Evolutionary conservation across 2,797 vertebrate species (phyloP).

Genomic region (Alosa sapidissima): DNA sequence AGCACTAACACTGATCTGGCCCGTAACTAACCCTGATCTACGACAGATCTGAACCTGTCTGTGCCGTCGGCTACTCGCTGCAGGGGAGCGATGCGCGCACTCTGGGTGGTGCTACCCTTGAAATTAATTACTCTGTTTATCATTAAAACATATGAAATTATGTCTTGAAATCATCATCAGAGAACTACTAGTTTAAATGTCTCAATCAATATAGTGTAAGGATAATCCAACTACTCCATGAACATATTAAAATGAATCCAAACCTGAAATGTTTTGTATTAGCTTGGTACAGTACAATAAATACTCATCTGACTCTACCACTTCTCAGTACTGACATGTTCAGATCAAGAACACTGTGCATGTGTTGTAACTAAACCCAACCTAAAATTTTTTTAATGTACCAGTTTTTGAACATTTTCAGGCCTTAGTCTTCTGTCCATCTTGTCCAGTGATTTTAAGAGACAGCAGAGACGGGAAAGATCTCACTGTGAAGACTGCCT

Average conservation of each 20-base stretch:
- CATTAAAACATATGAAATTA: neutral
- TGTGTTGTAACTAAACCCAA: no score
- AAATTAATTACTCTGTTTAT: neutral
- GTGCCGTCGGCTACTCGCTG: neutral
- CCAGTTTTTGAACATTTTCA: neutral
- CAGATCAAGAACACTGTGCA: no score
- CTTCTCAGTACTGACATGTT: no score
- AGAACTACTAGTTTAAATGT: neutral
- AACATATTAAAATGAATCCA: no score
- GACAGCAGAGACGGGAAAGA: neutral
- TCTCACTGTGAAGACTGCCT: neutral
- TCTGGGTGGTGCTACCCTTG: neutral
- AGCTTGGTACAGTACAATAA: no score
- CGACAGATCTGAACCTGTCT: neutral
- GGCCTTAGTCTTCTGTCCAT: neutral
- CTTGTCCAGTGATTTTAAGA: neutral
- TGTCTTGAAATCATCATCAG: neutral
- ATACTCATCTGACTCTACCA: no score
- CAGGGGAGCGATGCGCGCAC: neutral
- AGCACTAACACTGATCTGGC: neutral
- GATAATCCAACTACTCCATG: no score
- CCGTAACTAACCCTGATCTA: neutral
- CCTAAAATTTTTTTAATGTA: no score
- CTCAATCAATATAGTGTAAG: no score
- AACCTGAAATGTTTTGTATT: no score